Conservation (phyloP, 2,888 invertebrate genomes). For the Griposia aprilina region DNA sequence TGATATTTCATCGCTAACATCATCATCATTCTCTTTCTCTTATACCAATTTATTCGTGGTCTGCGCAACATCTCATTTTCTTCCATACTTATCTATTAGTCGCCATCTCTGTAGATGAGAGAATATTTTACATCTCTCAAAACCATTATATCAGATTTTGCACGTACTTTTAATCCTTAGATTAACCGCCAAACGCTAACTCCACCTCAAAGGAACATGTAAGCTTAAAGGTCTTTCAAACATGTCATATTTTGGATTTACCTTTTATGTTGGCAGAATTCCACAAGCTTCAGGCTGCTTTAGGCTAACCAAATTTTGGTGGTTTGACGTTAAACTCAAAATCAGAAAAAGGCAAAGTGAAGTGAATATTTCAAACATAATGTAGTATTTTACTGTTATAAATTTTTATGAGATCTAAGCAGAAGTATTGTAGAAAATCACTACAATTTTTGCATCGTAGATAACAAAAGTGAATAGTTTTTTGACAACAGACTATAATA, state of each 20-base stretch:
- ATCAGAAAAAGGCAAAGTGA: conserved; percentile 26
- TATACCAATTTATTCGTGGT: too few relatives aligned
- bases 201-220: conserved; percentile 31
- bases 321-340: conserved; percentile 33
- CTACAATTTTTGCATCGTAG: not conserved
- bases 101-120: too few relatives aligned
- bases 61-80: too few relatives aligned
- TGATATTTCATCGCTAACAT: too few relatives aligned
- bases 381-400: not conserved
- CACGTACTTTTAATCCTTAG: conserved; percentile 3
- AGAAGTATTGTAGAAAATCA: not conserved
- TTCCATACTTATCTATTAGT: too few relatives aligned
- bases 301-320: conserved; percentile 35
- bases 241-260: conserved; percentile 33
- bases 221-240: conserved; percentile 13
- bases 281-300: conserved; percentile 29
- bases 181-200: conserved; percentile 25
- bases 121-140: conserved; percentile 2
- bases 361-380: not conserved
- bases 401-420: not conserved
- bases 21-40: too few relatives aligned
- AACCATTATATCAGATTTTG: not conserved
- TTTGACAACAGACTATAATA: not conserved
- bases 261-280: conserved; percentile 34
- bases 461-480: not conserved